Percentiles rank a stretch among this genome's conserved stretches.
These are phyloP conservation scores for Cottoperca gobio DNA, from an alignment of 2,797 vertebrate genomes.

Conservation along the genomic window DNA sequence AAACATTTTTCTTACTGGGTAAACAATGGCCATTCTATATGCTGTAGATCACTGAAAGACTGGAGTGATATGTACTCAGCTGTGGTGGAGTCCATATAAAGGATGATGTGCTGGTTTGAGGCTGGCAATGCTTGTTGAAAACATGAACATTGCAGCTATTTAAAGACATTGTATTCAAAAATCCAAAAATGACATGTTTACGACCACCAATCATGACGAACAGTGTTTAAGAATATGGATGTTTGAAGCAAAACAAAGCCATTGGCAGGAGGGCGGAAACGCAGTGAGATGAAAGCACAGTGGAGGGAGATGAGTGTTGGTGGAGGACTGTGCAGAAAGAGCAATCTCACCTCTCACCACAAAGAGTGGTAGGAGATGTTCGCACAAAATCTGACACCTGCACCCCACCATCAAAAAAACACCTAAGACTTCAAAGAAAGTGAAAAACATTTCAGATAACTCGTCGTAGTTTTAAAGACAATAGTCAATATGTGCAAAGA, in stretches of 20 bases:
- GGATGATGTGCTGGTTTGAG: slow-evolving; percentile 82
- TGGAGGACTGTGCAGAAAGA: slow-evolving; percentile 59
- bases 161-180: slow-evolving; percentile 45
- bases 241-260: slow-evolving; percentile 71
- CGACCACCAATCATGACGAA: slow-evolving; percentile 55
- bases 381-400: slow-evolving; percentile 47
- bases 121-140: slow-evolving; percentile 51
- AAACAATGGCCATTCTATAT: slow-evolving; percentile 76
- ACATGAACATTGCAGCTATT: slow-evolving; percentile 58
- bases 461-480: slow-evolving; percentile 42
- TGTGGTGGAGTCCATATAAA: slow-evolving; percentile 68
- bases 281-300: slow-evolving; percentile 42
- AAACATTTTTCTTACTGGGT: slow-evolving; percentile 70
- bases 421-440: slow-evolving; percentile 33
- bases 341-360: slow-evolving; percentile 26
- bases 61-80: slow-evolving; percentile 79
- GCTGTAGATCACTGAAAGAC: slow-evolving; percentile 69
- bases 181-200: slow-evolving; percentile 45
- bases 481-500: slow-evolving; percentile 79
- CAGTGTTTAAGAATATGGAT: slow-evolving; percentile 69
- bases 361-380: background rate
- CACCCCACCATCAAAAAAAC: slow-evolving; percentile 25
- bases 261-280: slow-evolving; percentile 55
- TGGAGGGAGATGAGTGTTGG: slow-evolving; percentile 38
- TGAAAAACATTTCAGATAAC: slow-evolving; percentile 33